A percentile compares a stretch with the other conserved stretches of the same genome.
Conservation (phyloP, 2,888 invertebrate genomes). For the Ornithoptera priamus region DNA sequence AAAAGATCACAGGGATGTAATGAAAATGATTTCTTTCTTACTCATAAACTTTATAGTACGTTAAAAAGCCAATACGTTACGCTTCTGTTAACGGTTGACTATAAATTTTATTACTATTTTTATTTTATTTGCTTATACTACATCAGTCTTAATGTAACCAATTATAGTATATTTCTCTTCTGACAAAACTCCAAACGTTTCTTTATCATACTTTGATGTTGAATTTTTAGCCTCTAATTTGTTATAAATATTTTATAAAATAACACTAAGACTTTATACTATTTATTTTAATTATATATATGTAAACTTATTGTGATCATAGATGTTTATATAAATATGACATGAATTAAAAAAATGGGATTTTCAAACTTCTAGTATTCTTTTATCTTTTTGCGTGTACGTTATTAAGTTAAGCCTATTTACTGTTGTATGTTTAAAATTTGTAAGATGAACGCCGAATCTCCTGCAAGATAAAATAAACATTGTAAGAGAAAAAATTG, state of each 20-base stretch:
- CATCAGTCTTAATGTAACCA: conserved; percentile 1
- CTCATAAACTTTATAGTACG: background rate
- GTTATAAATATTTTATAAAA: no score
- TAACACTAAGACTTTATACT: no score
- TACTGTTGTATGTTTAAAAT: background rate
- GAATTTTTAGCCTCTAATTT: background rate
- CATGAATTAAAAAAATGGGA: no score
- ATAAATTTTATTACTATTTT: background rate
- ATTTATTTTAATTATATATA: no score
- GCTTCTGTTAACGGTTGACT: background rate
- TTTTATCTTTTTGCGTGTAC: no score
- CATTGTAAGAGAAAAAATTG: conserved; percentile 5
- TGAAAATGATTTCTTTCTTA: background rate
- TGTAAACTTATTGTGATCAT: no score
- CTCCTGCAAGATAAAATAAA: background rate
- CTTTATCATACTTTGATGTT: background rate
- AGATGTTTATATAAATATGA: no score
- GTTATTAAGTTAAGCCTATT: background rate
- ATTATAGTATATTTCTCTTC: background rate
- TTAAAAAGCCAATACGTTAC: conserved; percentile 2
- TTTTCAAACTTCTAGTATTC: no score
- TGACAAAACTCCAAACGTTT: background rate
- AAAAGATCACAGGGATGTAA: background rate
- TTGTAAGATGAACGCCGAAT: background rate
- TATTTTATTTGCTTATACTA: conserved; percentile 2